A percentile compares a stretch with the other conserved stretches of the same genome.
Conservation (phyloP, 2,797 vertebrate genomes). For the Coreius guichenoti region DNA sequence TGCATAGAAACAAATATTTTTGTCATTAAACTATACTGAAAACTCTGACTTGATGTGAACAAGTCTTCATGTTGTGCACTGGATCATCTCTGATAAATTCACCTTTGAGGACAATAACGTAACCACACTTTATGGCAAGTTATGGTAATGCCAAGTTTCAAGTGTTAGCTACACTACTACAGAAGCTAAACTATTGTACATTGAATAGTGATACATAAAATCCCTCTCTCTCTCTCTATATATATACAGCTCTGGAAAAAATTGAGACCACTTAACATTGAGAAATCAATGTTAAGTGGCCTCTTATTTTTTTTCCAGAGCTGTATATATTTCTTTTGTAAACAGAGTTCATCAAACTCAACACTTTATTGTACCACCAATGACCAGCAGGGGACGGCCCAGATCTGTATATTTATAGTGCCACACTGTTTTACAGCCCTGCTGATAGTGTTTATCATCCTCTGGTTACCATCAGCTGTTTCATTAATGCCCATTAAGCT, state of each 20-base stretch:
- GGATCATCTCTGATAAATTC: too few relatives aligned
- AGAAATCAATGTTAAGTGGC: too few relatives aligned
- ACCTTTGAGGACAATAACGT: neutral
- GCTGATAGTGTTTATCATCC: neutral
- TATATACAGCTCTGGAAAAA: too few relatives aligned
- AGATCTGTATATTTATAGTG: neutral
- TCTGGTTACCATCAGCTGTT: neutral
- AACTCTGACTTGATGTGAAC: neutral
- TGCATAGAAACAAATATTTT: neutral
- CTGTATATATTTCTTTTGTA: neutral
- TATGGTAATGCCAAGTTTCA: neutral
- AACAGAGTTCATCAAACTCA: conserved; percentile 5
- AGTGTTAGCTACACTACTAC: neutral
- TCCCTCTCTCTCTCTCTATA: neutral
- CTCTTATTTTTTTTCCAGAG: too few relatives aligned
- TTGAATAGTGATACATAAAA: neutral
- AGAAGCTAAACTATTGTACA: neutral
- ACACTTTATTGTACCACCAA: neutral
- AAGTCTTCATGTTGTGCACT: neutral
- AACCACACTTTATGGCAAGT: neutral
- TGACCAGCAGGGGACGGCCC: conserved; percentile 30
- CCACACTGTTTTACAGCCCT: neutral
- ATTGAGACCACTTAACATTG: too few relatives aligned
- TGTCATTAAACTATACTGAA: neutral
- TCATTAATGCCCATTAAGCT: neutral